These are phyloP conservation scores for Pogonus chalceus DNA, from an alignment of 1,140 invertebrate species.

Conservation along the genomic window DNA sequence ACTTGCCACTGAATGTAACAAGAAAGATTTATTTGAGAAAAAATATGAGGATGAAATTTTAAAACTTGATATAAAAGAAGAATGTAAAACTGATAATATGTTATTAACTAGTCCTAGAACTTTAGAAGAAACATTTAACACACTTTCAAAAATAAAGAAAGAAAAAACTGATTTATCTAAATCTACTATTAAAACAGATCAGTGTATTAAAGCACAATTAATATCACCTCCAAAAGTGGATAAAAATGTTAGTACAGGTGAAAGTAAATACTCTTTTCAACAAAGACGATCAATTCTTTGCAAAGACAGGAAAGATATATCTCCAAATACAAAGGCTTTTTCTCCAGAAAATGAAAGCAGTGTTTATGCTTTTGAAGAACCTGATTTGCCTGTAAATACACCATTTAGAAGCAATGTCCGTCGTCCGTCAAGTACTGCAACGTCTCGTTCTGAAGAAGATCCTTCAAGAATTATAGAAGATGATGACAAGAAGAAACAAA, in stretches of 20 bases:
- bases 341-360: constrained; percentile 59
- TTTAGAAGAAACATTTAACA: not conserved
- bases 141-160: too few relatives aligned
- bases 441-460: constrained; percentile 34
- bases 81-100: constrained; percentile 17
- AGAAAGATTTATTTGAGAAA: constrained; percentile 21
- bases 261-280: constrained; percentile 42
- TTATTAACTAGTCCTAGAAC: constrained; percentile 17
- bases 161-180: not conserved
- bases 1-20: constrained; percentile 26
- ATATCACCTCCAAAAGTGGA: not conserved
- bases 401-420: constrained; percentile 46
- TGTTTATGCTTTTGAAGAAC: constrained; percentile 60
- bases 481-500: constrained; percentile 22
- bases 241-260: constrained; percentile 24
- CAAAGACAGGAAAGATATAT: constrained; percentile 38
- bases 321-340: constrained; percentile 47
- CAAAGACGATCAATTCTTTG: constrained; percentile 41
- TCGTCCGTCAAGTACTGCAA: constrained; percentile 35
- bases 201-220: not conserved
- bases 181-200: not conserved
- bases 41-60: constrained; percentile 23
- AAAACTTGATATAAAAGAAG: constrained; percentile 29
- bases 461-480: constrained; percentile 31
- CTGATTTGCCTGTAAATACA: constrained; percentile 43